Evolutionary conservation across 2,797 vertebrate species (phyloP).

Genomic region (Allobates femoralis): DNA sequence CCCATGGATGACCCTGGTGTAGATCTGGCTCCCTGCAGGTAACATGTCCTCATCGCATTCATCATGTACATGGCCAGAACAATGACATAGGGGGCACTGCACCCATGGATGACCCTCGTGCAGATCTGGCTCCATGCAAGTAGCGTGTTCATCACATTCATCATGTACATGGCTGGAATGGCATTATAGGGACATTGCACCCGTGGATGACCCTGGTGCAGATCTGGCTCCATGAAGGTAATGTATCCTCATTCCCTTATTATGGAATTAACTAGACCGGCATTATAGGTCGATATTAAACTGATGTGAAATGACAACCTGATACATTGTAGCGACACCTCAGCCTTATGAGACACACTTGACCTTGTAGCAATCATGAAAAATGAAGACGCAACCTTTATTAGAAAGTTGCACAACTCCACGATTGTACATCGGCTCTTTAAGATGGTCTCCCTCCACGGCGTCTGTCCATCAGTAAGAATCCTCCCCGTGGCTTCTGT

Average conservation of each 20-base stretch:
- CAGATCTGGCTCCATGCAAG: conserved; percentile 99
- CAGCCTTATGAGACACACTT: too few species aligned
- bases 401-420: neutral
- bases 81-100: conserved; percentile 91
- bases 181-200: neutral
- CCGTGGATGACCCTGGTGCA: too few species aligned
- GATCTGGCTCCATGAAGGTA: too few species aligned
- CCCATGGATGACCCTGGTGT: conserved; percentile 98
- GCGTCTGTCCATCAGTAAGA: neutral
- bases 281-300: too few species aligned
- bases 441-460: neutral
- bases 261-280: too few species aligned
- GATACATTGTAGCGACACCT: too few species aligned
- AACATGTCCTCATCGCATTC: conserved; percentile 7
- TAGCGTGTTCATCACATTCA: conserved; percentile 64
- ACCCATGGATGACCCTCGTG: conserved; percentile 98
- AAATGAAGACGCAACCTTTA: neutral
- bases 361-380: too few species aligned
- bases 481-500: neutral
- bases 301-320: too few species aligned
- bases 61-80: neutral
- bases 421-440: neutral
- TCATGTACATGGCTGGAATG: neutral
- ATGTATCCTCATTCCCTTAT: too few species aligned
- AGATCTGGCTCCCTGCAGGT: conserved; percentile 99